Percentiles rank a stretch among this genome's conserved stretches.
Evolutionary conservation across 2,888 invertebrate genomes (phyloP).

Genomic region (Geophilus truncorum): DNA sequence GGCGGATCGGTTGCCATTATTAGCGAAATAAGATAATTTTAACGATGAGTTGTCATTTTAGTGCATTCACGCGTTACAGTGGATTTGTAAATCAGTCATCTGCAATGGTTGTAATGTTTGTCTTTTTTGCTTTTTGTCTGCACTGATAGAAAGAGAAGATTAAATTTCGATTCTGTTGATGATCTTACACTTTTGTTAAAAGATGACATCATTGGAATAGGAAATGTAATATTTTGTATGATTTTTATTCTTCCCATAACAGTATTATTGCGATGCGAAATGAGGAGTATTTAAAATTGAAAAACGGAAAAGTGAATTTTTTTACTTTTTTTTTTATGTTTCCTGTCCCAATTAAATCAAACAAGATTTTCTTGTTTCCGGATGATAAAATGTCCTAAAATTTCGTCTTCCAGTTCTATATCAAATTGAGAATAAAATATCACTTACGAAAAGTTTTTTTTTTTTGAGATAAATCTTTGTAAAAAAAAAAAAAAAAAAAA

Average conservation of each 20-base stretch:
- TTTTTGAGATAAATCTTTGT: neutral
- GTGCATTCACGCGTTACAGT: neutral
- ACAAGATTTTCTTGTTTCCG: neutral
- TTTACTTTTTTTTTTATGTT: neutral
- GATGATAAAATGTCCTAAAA: neutral
- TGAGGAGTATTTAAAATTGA: neutral
- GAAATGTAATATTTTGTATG: neutral
- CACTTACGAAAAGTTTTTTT: too few species aligned
- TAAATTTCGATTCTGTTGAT: neutral
- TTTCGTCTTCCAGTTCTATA: neutral
- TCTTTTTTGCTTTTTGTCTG: neutral
- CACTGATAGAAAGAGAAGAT: neutral
- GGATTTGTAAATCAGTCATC: neutral
- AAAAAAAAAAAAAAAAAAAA: too few species aligned
- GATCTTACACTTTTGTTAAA: neutral
- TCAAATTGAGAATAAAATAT: neutral
- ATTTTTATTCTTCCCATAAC: neutral
- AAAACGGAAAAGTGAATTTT: neutral
- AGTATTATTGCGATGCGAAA: neutral
- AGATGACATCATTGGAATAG: neutral
- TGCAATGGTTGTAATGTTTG: neutral
- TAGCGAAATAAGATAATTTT: neutral
- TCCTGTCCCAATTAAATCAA: neutral
- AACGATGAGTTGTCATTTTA: neutral
- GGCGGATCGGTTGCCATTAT: conserved; percentile 35